phyloP scores from a whole-genome alignment of 2,113 vertebrate genomes.

The Columba livia region DNA sequence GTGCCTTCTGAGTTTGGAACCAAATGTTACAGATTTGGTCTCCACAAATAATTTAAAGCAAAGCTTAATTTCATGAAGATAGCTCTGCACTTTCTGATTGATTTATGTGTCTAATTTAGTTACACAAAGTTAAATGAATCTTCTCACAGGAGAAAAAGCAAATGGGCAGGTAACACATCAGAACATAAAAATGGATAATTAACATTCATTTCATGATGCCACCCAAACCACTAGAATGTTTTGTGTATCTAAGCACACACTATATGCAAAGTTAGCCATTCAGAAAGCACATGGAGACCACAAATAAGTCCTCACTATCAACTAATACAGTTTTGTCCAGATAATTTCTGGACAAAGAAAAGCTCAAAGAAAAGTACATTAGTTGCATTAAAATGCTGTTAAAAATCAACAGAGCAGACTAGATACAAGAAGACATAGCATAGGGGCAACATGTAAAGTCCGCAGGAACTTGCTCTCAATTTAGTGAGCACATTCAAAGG shows the following conservation, averaged over 20 bases:
- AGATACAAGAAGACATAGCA: background rate
- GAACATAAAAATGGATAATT: background rate
- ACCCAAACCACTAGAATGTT: background rate
- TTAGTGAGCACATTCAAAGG: background rate
- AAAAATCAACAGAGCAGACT: background rate
- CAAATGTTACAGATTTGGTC: background rate
- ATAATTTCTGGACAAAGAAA: background rate
- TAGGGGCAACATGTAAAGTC: accelerated
- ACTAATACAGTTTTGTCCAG: background rate
- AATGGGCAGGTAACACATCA: background rate
- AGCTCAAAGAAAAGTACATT: background rate
- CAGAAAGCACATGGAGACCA: background rate
- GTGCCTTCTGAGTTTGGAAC: background rate
- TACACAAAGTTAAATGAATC: background rate
- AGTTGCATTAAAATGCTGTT: background rate
- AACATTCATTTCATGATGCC: background rate
- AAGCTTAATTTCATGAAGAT: background rate
- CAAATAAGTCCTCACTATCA: background rate
- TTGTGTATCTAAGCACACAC: accelerated
- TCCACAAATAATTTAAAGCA: background rate
- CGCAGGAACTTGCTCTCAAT: background rate
- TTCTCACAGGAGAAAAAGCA: background rate
- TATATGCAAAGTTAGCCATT: background rate
- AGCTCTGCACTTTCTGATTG: background rate
- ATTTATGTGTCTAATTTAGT: background rate